phyloP scores from a whole-genome alignment of 2,113 vertebrate genomes.

The Epinephelus lanceolatus region DNA sequence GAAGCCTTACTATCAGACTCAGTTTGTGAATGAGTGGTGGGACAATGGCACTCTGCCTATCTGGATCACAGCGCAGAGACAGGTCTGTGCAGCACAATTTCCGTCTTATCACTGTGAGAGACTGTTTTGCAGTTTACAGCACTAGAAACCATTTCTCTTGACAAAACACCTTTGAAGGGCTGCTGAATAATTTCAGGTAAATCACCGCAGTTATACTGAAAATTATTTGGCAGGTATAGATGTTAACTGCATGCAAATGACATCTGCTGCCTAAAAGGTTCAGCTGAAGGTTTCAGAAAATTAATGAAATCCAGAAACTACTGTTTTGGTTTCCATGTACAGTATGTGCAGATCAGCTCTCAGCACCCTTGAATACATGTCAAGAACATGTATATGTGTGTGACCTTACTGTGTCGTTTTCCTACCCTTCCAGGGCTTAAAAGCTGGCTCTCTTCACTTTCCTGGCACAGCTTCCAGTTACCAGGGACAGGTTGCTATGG shows the following conservation, averaged over 20 bases:
- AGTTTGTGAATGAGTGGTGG: constrained; percentile 90
- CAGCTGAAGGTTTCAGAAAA: constrained; percentile 23
- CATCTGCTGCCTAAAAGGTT: constrained; percentile 20
- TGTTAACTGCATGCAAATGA: constrained; percentile 40
- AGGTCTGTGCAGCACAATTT: constrained; percentile 81
- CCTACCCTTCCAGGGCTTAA: constrained; percentile 85
- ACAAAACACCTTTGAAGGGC: constrained; percentile 40
- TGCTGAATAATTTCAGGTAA: constrained; percentile 36
- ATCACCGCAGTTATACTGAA: constrained; percentile 22
- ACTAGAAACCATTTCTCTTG: constrained; percentile 52
- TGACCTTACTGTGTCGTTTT: constrained; percentile 10
- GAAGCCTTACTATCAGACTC: constrained; percentile 87
- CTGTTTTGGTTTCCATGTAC: constrained; percentile 18
- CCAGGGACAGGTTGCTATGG: constrained; percentile 78
- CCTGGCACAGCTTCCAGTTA: constrained; percentile 90
- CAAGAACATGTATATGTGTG: constrained; percentile 20
- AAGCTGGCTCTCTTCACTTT: constrained; percentile 91
- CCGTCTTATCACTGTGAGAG: constrained; percentile 48
- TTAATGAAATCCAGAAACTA: constrained; percentile 1
- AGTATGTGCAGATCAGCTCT: constrained; percentile 2
- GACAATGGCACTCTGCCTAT: constrained; percentile 93
- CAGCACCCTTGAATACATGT: not conserved
- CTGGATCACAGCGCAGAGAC: constrained; percentile 95
- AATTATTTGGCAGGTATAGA: constrained; percentile 37
- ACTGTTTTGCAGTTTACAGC: constrained; percentile 41